Base-by-base conservation (phyloP, 1,140 invertebrate species). In the Pygmarrhopalites habei region DNA sequence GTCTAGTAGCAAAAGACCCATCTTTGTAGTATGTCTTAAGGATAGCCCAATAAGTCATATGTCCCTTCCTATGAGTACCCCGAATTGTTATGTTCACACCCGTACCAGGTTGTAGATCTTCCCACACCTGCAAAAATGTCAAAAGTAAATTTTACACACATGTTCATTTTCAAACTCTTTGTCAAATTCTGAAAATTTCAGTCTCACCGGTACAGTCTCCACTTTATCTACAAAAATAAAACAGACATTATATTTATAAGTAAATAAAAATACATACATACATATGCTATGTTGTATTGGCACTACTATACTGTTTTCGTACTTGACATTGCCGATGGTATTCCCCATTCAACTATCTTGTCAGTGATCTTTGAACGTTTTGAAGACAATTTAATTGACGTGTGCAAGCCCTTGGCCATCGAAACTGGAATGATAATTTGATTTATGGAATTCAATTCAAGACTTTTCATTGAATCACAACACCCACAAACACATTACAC, bases 401-500 rank as follows among this genome's bases (percentile, higher is more conserved):
- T 67, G 14, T 60, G 69, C 30, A 70, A 64, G n/a, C 69, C 69
- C 46, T 67, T 70, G 23, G 66, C 65, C 69, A 67, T 65, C 15
- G 32, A 21, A 52, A 46, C n/a, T 61, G 52, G 19, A 15, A 15
- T 23, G 14, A 14, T 52, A 52, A 26, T 52, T 25, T 52, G 15
- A 52, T 19, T 7, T 35, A 35, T 35, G 32, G 32, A 7, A 35
- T 15, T 7, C 5, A 35, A 35, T 35, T 15, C 32, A 35, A 15
- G 5, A 35, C 32, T 35, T 35, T 35, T n/a, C n/a, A n/a, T n/a
- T n/a, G n/a, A n/a, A n/a, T n/a, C n/a, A n/a, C n/a, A n/a, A n/a
- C n/a, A n/a, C n/a, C n/a, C n/a, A 35, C 32, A 35, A 35, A 35
- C 15, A 35, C 32, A 35, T 35, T n/a, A n/a, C n/a, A n/a, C n/a